Conservation (phyloP, 2,113 vertebrate species). For the Micromys minutus region DNA sequence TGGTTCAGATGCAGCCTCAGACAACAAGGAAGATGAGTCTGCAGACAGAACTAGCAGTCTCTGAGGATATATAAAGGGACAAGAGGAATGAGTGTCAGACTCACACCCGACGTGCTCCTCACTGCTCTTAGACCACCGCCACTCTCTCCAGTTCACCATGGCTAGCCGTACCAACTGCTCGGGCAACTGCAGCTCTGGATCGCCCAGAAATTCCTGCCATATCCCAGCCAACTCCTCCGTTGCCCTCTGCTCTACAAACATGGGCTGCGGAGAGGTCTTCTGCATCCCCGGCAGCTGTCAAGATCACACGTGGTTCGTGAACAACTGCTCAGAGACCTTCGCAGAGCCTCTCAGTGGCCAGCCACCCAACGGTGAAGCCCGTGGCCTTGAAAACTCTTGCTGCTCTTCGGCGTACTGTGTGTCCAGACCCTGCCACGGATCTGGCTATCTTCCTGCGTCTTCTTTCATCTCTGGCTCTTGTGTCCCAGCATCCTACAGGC, state of each 20-base stretch:
- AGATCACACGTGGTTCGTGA: constrained; percentile 2
- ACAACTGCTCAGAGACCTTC: constrained; percentile 43
- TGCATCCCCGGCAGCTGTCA: constrained; percentile 49
- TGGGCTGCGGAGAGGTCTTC: not conserved
- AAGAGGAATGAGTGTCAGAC: not conserved
- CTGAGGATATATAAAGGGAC: constrained; percentile 55
- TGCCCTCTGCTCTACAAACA: not conserved
- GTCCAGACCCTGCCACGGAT: constrained; percentile 50
- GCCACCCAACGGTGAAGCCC: not conserved
- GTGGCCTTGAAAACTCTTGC: not conserved
- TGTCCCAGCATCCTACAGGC: constrained; percentile 22
- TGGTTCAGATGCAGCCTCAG: constrained; percentile 26
- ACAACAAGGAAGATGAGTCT: constrained; percentile 57
- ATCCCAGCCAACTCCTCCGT: not conserved
- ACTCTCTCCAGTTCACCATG: constrained; percentile 19
- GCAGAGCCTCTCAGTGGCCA: constrained; percentile 19
- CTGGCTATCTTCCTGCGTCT: not conserved
- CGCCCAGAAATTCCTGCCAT: not conserved
- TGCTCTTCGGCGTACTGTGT: constrained; percentile 10
- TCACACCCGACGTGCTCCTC: not conserved
- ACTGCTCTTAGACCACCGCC: not conserved
- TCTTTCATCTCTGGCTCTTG: not conserved
- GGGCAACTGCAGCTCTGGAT: constrained; percentile 15
- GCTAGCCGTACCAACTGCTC: constrained; percentile 52
- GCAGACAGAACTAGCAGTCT: not conserved